Evolutionary conservation across 2,888 invertebrate genomes (phyloP).

Genomic region (Embidobia sp.): DNA sequence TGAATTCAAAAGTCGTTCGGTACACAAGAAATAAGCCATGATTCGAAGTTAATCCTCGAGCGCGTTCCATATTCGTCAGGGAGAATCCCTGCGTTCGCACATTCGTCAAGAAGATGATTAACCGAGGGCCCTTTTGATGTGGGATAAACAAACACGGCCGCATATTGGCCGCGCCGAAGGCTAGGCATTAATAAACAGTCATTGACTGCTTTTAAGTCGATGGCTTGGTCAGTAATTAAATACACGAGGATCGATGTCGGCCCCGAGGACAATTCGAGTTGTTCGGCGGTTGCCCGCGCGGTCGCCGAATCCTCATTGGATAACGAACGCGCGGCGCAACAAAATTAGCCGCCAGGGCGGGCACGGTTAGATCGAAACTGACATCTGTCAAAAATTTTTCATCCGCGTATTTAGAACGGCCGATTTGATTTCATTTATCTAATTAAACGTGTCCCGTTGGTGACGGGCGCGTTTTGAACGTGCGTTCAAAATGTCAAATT

Average conservation of each 20-base stretch:
- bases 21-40: constrained; percentile 2
- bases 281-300: constrained; percentile 46
- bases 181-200: constrained; percentile 61
- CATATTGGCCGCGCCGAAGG: constrained; percentile 69
- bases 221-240: constrained; percentile 61
- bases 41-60: constrained; percentile 33
- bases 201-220: constrained; percentile 62
- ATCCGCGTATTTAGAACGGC: background rate
- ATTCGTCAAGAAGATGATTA: constrained; percentile 72
- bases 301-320: constrained; percentile 32
- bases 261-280: constrained; percentile 52
- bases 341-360: constrained; percentile 9
- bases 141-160: constrained; percentile 75
- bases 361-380: constrained; percentile 10
- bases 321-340: constrained; percentile 10
- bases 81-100: constrained; percentile 15
- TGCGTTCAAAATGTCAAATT: background rate
- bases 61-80: constrained; percentile 37
- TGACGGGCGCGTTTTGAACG: background rate
- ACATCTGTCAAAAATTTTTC: constrained; percentile 32
- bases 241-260: constrained; percentile 42
- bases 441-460: constrained; percentile 2
- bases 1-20: constrained; percentile 4
- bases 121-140: constrained; percentile 76
- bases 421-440: constrained; percentile 4